These are phyloP conservation scores for Urocynchramus pylzowi DNA, from an alignment of 2,113 vertebrate species.

Conservation along the genomic window DNA sequence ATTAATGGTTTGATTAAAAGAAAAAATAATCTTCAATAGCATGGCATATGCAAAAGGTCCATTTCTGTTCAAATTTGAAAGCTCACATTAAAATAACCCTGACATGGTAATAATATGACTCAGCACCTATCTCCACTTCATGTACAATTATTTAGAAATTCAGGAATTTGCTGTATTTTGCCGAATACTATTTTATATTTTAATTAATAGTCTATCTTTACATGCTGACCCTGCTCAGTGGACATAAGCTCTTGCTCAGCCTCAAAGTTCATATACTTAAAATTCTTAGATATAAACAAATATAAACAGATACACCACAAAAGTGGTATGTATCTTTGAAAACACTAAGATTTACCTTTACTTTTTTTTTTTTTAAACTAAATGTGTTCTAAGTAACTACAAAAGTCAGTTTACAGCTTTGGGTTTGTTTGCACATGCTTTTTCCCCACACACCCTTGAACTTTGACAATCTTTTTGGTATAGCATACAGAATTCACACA, in stretches of 20 bases:
- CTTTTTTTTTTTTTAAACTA: not conserved
- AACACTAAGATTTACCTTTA: not conserved
- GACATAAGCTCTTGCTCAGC: not conserved
- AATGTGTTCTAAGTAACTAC: slow-evolving; percentile 26
- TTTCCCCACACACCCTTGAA: not conserved
- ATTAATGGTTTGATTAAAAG: not conserved
- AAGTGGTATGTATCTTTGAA: not conserved
- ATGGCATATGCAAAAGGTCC: not conserved
- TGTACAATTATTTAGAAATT: not conserved
- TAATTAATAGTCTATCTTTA: not conserved
- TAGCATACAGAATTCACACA: slow-evolving; percentile 61
- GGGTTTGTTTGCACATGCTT: not conserved
- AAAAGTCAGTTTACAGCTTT: slow-evolving; percentile 36
- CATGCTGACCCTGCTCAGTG: not conserved
- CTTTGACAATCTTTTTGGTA: slow-evolving; percentile 46
- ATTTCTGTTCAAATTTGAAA: not conserved
- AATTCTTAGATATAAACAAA: slow-evolving; percentile 22
- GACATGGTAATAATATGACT: not conserved
- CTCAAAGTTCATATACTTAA: not conserved
- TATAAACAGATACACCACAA: not conserved
- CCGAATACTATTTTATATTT: not conserved
- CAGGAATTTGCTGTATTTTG: not conserved
- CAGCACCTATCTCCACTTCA: not conserved
- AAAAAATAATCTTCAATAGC: not conserved
- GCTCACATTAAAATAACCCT: not conserved